phyloP scores from a whole-genome alignment of 92 coral and sea anemone genomes.

The Palythoa grandiflora region DNA sequence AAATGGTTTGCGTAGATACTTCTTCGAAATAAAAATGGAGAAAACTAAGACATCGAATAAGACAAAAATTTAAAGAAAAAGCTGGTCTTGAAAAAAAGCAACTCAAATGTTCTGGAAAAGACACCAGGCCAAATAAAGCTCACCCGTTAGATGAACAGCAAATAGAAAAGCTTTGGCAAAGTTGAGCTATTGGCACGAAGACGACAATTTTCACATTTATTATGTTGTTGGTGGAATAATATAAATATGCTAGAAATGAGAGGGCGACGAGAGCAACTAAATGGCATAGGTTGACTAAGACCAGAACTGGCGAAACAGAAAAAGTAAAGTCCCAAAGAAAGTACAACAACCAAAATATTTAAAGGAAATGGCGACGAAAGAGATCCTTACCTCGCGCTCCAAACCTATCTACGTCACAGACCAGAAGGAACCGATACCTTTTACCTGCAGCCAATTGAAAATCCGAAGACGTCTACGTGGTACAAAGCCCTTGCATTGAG shows the following conservation, averaged over 20 bases:
- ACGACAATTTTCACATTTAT: constrained; percentile 21
- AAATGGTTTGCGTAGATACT: too few relatives aligned
- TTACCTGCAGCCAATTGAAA: background rate
- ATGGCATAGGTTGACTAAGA: background rate
- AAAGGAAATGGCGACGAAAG: too few relatives aligned
- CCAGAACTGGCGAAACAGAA: too few relatives aligned
- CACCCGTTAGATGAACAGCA: background rate
- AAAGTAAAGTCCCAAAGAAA: background rate
- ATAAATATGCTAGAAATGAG: background rate
- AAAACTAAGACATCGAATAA: too few relatives aligned
- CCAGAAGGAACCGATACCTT: background rate
- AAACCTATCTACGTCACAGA: too few relatives aligned
- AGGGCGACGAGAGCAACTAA: background rate
- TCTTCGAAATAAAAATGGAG: too few relatives aligned
- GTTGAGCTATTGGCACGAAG: constrained; percentile 49
- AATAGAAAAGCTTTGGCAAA: constrained; percentile 49
- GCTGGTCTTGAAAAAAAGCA: too few relatives aligned
- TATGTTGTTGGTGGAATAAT: constrained; percentile 52
- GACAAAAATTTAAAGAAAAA: too few relatives aligned
- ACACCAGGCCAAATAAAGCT: background rate
- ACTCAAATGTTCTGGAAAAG: too few relatives aligned
- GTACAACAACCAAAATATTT: background rate
- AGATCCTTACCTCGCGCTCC: too few relatives aligned
- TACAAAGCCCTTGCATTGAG: too few relatives aligned
- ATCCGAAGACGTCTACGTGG: too few relatives aligned